phyloP scores from a whole-genome alignment of 2,113 vertebrate genomes.

The Acanthisitta chloris region DNA sequence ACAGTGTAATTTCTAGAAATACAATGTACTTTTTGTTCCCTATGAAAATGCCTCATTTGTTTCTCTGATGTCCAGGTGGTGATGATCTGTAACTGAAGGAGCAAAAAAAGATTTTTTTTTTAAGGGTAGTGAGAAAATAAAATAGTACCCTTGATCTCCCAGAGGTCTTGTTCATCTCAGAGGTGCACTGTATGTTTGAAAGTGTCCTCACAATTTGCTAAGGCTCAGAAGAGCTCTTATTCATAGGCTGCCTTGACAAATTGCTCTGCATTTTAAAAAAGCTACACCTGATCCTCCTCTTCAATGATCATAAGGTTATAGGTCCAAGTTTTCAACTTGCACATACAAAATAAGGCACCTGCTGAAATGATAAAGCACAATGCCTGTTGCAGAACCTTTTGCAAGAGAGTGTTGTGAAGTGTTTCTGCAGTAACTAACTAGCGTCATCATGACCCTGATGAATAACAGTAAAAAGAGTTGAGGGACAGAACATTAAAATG shows the following conservation, averaged over 20 bases:
- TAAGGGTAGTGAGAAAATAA: neutral
- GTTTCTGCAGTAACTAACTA: neutral
- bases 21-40: neutral
- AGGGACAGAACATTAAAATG: neutral
- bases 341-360: neutral
- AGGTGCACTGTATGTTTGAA: neutral
- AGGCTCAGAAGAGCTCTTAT: neutral
- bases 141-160: neutral
- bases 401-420: neutral
- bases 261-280: neutral
- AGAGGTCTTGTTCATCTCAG: neutral
- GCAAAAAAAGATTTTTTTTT: neutral
- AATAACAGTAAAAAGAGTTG: neutral
- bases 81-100: neutral
- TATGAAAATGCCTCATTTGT: neutral
- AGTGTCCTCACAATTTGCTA: neutral
- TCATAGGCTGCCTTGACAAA: neutral
- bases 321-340: neutral
- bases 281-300: neutral
- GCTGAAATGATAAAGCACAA: neutral
- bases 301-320: neutral
- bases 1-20: neutral
- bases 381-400: neutral
- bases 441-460: neutral
- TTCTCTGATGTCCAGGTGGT: neutral